Evolutionary conservation across 1,140 invertebrate genomes (phyloP), one percentile per base, ranked within the genome.

Genomic region (Cydia amplana): DNA sequence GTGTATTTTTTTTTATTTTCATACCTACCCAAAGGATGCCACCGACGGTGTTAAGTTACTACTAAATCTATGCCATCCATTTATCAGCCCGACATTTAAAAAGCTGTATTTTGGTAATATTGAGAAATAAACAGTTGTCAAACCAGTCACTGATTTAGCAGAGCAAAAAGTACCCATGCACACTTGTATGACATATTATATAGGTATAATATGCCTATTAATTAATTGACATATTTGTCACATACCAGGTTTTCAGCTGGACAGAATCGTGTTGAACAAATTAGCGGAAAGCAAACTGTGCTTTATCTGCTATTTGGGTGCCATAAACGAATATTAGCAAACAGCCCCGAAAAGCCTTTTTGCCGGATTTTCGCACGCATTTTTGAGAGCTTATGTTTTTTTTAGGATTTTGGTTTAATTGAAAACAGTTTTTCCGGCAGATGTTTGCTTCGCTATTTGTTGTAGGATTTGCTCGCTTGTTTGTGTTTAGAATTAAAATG

Each of bases 221-320:
- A 40, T 40, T 40, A 40, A 40, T 40, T 16, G 14, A 46, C 10
- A 46, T 46, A 46, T 46, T 1, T 70, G 36, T 18, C n/a, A 36
- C 16, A 70, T 36, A 70, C 65, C n/a, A 10, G 65, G 65, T 70
- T 70, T 10, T 36, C 5, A n/a, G 36, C 18, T 32, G 23, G 12
- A 7, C 55, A 20, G 18, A 10, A 60, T n/a, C 6, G 23, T n/a
- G 64, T 36, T 40, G 65, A 36, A 36, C 28, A 36, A 70, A 70
- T 70, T 70, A 70, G 28, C 28, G 64, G 4, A 70, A 70, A 32
- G 32, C 65, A 70, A 70, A 70, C 65, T 70, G 28, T 70, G 65
- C 28, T 70, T 70, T 70, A 36, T 40, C 65, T 70, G 28, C 28
- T 36, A 70, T 36, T 36, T 70, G 65, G 55, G 55, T 60, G 20